phyloP scores from a whole-genome alignment of 1,140 invertebrate species.

The Drosophila insularis region DNA sequence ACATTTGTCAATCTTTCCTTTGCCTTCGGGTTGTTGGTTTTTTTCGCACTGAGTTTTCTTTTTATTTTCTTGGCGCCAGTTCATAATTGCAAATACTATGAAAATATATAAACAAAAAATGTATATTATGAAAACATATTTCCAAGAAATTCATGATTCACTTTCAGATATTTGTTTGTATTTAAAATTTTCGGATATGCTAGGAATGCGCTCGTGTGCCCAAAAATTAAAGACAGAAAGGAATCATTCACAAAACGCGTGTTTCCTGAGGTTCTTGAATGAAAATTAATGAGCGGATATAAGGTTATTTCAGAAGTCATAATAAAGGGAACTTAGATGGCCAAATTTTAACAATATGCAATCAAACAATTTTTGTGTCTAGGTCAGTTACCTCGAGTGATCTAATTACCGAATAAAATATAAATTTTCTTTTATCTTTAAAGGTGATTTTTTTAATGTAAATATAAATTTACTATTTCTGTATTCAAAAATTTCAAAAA shows the following conservation, averaged over 20 bases:
- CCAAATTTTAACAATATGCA: neutral
- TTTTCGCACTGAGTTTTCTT: neutral
- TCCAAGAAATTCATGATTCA: conserved; percentile 73
- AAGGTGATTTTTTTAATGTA: too few relatives aligned
- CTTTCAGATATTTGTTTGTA: conserved; percentile 28
- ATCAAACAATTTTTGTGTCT: neutral
- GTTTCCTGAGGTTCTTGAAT: conserved; percentile 14
- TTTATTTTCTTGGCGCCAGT: conserved; percentile 51
- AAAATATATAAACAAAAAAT: conserved; percentile 62
- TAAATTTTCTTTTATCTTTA: too few relatives aligned
- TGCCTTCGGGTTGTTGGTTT: conserved; percentile 1
- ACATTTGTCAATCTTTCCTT: conserved; percentile 56
- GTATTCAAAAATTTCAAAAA: too few relatives aligned
- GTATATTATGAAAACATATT: conserved; percentile 37
- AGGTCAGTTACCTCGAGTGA: neutral
- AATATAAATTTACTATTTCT: too few relatives aligned
- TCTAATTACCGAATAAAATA: too few relatives aligned
- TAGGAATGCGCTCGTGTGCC: conserved; percentile 72
- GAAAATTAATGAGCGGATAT: neutral
- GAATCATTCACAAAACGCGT: conserved; percentile 70
- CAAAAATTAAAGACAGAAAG: conserved; percentile 19
- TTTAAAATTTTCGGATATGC: conserved; percentile 47
- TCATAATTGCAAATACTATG: conserved; percentile 17
- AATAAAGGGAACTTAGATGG: neutral
- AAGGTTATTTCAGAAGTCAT: neutral